Conservation (phyloP, 2,888 invertebrate genomes). For the Torymus auratus region DNA sequence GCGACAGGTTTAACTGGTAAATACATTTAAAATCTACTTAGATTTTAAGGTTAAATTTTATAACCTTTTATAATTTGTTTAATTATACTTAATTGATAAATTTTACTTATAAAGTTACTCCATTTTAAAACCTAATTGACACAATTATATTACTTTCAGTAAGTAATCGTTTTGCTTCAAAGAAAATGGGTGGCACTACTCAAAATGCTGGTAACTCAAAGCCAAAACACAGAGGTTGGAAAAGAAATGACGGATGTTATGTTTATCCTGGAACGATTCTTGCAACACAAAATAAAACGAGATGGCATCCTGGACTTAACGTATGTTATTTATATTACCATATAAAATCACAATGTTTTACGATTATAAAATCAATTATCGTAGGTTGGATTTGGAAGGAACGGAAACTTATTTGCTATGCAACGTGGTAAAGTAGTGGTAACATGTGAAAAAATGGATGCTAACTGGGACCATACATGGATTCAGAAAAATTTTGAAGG, state of each 20-base stretch:
- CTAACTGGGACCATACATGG: slow-evolving; percentile 88
- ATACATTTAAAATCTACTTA: not conserved
- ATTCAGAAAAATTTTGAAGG: slow-evolving; percentile 82
- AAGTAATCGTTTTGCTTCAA: slow-evolving; percentile 81
- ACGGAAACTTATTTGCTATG: slow-evolving; percentile 89
- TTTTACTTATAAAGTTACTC: not conserved
- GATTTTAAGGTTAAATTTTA: slow-evolving; percentile 1
- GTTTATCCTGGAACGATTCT: slow-evolving; percentile 84
- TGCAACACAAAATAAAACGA: slow-evolving; percentile 82
- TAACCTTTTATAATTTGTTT: too few relatives aligned
- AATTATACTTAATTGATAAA: not conserved
- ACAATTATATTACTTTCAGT: slow-evolving; percentile 26
- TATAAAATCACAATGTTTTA: not conserved
- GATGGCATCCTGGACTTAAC: slow-evolving; percentile 90
- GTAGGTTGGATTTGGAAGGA: slow-evolving; percentile 89
- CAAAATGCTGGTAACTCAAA: slow-evolving; percentile 83
- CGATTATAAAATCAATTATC: slow-evolving; percentile 22
- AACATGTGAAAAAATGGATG: slow-evolving; percentile 89
- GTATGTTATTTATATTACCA: slow-evolving; percentile 77
- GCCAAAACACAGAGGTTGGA: slow-evolving; percentile 88
- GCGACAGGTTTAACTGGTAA: slow-evolving; percentile 25
- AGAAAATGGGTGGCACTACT: slow-evolving; percentile 82
- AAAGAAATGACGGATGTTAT: slow-evolving; percentile 83
- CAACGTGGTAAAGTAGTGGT: slow-evolving; percentile 87
- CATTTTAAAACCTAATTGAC: too few relatives aligned